Evolutionary conservation across 1,140 invertebrate species (phyloP).

Genomic region (Anoplolepis gracilipes): DNA sequence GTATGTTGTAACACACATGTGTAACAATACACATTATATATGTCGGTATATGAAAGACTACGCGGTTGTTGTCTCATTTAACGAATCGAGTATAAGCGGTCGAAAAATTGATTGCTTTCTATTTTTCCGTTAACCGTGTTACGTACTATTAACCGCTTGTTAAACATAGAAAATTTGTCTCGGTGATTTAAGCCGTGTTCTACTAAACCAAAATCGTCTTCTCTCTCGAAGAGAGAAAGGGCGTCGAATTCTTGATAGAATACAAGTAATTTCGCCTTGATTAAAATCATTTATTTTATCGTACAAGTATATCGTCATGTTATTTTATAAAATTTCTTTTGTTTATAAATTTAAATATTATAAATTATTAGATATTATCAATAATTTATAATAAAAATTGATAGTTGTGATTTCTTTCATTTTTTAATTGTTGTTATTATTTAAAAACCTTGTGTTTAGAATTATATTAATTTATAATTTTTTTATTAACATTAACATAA

Average conservation of each 20-base stretch:
- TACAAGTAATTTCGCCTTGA: neutral
- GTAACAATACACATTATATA: no score
- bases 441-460: neutral
- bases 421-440: neutral
- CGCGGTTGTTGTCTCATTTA: slow-evolving; percentile 21
- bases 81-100: slow-evolving; percentile 17
- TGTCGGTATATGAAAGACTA: neutral
- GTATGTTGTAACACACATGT: slow-evolving; percentile 21
- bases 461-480: neutral
- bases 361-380: neutral
- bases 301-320: neutral
- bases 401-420: neutral
- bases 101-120: slow-evolving; percentile 63
- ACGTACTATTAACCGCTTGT: slow-evolving; percentile 19
- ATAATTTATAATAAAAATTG: neutral
- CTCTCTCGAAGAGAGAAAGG: neutral
- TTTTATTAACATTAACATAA: neutral
- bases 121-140: slow-evolving; percentile 62
- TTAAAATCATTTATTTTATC: neutral
- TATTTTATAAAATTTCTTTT: neutral
- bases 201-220: neutral
- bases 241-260: neutral
- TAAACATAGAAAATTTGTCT: slow-evolving; percentile 41
- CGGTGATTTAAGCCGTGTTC: neutral
- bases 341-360: neutral